Evolutionary conservation across 2,797 vertebrate genomes (phyloP), one percentile per base, ranked within the genome.

Genomic region (Australoheros facetus): DNA sequence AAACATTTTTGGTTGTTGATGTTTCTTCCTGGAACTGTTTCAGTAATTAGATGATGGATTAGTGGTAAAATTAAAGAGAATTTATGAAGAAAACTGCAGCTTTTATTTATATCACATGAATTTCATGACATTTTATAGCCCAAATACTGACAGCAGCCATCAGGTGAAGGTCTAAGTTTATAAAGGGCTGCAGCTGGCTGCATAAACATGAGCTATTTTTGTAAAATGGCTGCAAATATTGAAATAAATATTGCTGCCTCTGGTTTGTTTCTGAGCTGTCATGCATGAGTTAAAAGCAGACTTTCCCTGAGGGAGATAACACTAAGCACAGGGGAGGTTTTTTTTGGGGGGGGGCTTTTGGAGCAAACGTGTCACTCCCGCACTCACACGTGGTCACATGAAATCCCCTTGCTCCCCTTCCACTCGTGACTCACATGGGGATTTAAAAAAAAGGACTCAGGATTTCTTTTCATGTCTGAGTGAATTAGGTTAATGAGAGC

Each of bases 401-500:
- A 87, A 64, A 14, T 4, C 60, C 60, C 37, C 39, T 17, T 28
- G 60, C 42, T 45, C 39, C 60, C 14, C 23, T 66, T 66, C 45
- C 60, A 66, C 39, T 39, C 60, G n/a, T 66, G 60, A 48, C 60
- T 66, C 62, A 48, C 42, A 66, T 66, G 62, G 39, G 45, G 45
- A 56, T 42, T 57, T 71, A 73, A 73, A 60, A 8, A 23, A 60
- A 78, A 64, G 16, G 34, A 1, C 16, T 60, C 66, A 34, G 32
- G n/a, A 54, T 75, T 75, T 14, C 2, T 19, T 73, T 70, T 64
- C 7, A 19, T 23, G 48, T 78, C 70, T 60, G 26, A 81, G 37
- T 34, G 3, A 88, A 87, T 75, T 37, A 73, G 72, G 72, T 73
- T 81, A 88, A 82, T 73, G 56, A 75, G 39, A 79, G 74, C 53